Evolutionary conservation across 2,797 vertebrate genomes (phyloP).

Genomic region (Thaleichthys pacificus): DNA sequence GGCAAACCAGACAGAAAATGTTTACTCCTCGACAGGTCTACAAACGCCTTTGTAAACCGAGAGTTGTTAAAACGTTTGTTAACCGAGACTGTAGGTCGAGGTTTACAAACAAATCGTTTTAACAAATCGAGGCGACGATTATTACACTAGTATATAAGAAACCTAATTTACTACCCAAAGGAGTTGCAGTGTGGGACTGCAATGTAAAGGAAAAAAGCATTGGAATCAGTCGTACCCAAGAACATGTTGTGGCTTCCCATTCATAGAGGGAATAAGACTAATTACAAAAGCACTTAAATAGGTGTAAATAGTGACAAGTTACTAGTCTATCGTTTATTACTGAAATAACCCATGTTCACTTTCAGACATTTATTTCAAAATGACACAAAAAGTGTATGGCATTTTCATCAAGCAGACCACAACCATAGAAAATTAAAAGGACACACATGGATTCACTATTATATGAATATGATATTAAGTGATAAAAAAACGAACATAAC

Average conservation of each 20-base stretch:
- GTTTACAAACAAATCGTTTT: too few species aligned
- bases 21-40: too few species aligned
- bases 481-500: slow-evolving; percentile 70
- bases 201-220: neutral
- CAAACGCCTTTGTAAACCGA: too few species aligned
- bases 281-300: too few species aligned
- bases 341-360: slow-evolving; percentile 38
- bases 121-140: too few species aligned
- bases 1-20: neutral
- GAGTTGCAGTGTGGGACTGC: neutral
- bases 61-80: too few species aligned
- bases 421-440: slow-evolving; percentile 72
- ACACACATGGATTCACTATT: slow-evolving; percentile 69
- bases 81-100: too few species aligned
- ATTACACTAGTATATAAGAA: too few species aligned
- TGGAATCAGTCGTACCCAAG: too few species aligned
- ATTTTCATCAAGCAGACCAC: slow-evolving; percentile 79
- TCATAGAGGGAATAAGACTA: neutral
- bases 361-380: slow-evolving; percentile 80
- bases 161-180: neutral
- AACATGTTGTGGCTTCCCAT: neutral
- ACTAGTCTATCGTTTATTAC: neutral
- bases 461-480: slow-evolving; percentile 72
- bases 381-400: slow-evolving; percentile 78
- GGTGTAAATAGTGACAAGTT: too few species aligned